These are phyloP conservation scores for Onychomys torridus DNA, from an alignment of 2,797 vertebrate genomes.

Conservation along the genomic window DNA sequence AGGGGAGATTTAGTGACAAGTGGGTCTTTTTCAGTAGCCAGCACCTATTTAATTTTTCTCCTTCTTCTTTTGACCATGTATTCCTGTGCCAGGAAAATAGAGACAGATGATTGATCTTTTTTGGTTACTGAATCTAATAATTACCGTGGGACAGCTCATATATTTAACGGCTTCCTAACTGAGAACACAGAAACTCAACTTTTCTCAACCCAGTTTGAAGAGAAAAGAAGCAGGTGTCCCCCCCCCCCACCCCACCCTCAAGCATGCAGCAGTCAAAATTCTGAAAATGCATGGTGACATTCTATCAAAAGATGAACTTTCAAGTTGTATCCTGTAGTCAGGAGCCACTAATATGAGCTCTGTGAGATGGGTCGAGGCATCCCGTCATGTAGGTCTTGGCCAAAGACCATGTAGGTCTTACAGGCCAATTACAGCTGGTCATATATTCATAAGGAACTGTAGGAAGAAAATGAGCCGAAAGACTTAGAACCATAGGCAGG, in stretches of 20 bases:
- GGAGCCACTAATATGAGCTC: neutral
- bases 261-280: neutral
- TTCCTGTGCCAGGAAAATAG: neutral
- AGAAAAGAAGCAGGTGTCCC: neutral
- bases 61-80: neutral
- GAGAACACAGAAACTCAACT: conserved; percentile 3
- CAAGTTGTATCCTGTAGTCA: neutral
- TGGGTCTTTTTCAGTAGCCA: neutral
- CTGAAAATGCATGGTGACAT: neutral
- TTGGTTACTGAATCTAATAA: conserved; percentile 11
- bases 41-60: neutral
- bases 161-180: neutral
- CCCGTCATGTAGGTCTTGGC: too few relatives aligned
- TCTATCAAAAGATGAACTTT: neutral
- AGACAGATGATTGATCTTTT: neutral
- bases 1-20: neutral
- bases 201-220: neutral
- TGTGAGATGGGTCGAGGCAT: too few relatives aligned
- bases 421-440: neutral
- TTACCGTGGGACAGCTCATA: neutral
- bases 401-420: neutral
- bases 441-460: neutral
- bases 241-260: neutral
- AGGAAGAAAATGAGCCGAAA: neutral
- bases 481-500: neutral